Percentiles rank a stretch among this genome's conserved stretches.
phyloP scores from a whole-genome alignment of 2,888 invertebrate genomes.

The Tethea ocularis region DNA sequence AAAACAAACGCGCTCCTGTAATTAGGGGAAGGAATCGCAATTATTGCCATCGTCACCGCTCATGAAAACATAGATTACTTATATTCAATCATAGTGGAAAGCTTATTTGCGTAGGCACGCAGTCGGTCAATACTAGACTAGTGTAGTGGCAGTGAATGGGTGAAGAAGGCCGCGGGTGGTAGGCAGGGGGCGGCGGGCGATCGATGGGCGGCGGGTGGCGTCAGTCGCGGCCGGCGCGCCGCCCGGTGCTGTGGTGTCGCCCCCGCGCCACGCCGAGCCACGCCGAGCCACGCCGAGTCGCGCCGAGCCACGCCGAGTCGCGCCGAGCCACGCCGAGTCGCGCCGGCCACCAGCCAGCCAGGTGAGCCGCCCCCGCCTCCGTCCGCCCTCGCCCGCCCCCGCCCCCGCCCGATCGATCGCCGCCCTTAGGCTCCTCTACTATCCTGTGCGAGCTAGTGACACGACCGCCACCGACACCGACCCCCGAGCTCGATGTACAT shows the following conservation, averaged over 20 bases:
- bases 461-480: background rate
- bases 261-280: conserved; percentile 42
- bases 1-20: background rate
- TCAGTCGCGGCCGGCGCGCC: conserved; percentile 68
- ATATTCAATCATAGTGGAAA: conserved; percentile 14
- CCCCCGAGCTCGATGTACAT: background rate
- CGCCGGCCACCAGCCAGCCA: conserved; percentile 20
- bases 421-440: background rate
- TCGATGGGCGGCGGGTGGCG: conserved; percentile 65
- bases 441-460: background rate
- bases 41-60: background rate
- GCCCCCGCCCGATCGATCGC: conserved; percentile 2
- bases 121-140: conserved; percentile 30
- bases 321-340: conserved; percentile 15
- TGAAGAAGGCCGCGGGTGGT: conserved; percentile 27
- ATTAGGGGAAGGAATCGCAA: background rate
- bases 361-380: conserved; percentile 24
- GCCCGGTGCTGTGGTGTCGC: conserved; percentile 59
- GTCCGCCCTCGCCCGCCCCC: conserved; percentile 14
- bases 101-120: conserved; percentile 18
- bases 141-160: conserved; percentile 26
- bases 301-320: conserved; percentile 21
- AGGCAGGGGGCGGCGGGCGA: conserved; percentile 35
- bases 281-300: conserved; percentile 16
- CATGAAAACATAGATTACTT: background rate